Evolutionary conservation across 2,797 vertebrate species (phyloP).

Genomic region (Phoebastria nigripes): DNA sequence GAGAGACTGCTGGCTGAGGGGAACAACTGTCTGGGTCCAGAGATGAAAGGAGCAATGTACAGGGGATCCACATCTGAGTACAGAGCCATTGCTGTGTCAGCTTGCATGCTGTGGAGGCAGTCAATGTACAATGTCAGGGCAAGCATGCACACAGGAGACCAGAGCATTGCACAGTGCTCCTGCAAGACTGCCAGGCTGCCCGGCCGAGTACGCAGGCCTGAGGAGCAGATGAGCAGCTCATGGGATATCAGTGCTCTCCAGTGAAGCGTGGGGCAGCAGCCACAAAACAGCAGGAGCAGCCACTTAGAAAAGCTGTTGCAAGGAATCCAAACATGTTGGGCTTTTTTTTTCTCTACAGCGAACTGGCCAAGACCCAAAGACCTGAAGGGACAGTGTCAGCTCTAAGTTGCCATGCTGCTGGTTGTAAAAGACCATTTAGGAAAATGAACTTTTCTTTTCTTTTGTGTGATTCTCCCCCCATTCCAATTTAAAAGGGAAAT

Average conservation of each 20-base stretch:
- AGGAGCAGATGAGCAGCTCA: neutral
- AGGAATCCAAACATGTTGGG: neutral
- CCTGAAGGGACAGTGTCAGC: neutral
- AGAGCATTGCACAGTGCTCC: fast-evolving
- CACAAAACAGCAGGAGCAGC: neutral
- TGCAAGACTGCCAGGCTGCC: neutral
- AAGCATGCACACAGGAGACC: fast-evolving
- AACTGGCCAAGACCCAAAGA: neutral
- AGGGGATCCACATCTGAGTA: neutral
- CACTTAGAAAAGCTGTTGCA: neutral
- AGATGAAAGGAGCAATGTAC: neutral
- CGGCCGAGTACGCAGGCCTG: neutral
- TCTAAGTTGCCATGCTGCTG: neutral
- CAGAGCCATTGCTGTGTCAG: neutral
- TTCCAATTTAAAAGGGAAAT: conserved; percentile 21
- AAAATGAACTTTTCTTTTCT: neutral
- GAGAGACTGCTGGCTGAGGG: fast-evolving
- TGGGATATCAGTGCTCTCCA: neutral
- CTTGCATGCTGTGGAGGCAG: too few species aligned
- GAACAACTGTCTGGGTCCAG: neutral
- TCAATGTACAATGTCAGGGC: fast-evolving
- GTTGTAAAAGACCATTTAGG: neutral
- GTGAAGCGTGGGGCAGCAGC: neutral
- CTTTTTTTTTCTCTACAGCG: neutral
- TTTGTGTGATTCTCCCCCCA: neutral